Percentiles rank a stretch among this genome's conserved stretches.
phyloP scores from a whole-genome alignment of 2,888 invertebrate genomes.

The Drosophila ustulata region DNA sequence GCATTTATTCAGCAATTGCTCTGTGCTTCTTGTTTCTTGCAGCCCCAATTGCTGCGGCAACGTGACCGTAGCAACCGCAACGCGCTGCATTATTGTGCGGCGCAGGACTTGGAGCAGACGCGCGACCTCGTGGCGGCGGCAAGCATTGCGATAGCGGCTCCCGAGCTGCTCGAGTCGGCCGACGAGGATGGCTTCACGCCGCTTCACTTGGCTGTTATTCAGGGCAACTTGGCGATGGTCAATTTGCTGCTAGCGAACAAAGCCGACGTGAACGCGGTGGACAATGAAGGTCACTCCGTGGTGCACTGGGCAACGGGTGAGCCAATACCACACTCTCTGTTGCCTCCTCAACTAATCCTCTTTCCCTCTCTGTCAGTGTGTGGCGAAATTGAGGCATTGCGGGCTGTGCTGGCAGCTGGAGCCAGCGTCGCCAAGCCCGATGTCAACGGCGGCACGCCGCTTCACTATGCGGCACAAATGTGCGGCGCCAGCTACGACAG shows the following conservation, averaged over 20 bases:
- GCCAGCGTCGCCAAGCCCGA: slow-evolving; percentile 96
- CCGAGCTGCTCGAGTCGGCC: slow-evolving; percentile 92
- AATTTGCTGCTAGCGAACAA: slow-evolving; percentile 94
- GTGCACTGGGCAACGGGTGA: slow-evolving; percentile 99
- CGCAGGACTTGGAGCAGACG: slow-evolving; percentile 79
- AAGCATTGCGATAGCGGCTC: slow-evolving; percentile 94
- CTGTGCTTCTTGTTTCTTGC: slow-evolving; percentile 45
- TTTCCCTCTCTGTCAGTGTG: slow-evolving; percentile 89
- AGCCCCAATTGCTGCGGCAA: slow-evolving; percentile 88
- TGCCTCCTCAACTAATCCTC: slow-evolving; percentile 2
- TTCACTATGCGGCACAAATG: slow-evolving; percentile 99
- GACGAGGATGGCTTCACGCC: slow-evolving; percentile 98
- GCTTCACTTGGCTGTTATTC: slow-evolving; percentile 97
- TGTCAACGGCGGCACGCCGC: slow-evolving; percentile 96
- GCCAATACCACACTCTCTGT: slow-evolving; percentile 12
- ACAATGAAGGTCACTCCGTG: slow-evolving; percentile 97
- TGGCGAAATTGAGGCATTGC: slow-evolving; percentile 95
- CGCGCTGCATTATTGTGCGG: slow-evolving; percentile 96
- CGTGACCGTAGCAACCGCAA: slow-evolving; percentile 93
- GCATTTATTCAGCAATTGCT: not conserved
- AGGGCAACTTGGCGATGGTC: slow-evolving; percentile 94
- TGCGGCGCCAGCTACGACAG: slow-evolving; percentile 92
- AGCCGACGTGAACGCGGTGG: slow-evolving; percentile 95
- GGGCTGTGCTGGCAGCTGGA: slow-evolving; percentile 93
- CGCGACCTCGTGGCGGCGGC: slow-evolving; percentile 87